These are phyloP conservation scores for Cephus sareptanus DNA, from an alignment of 2,888 invertebrate genomes.

Conservation along the genomic window DNA sequence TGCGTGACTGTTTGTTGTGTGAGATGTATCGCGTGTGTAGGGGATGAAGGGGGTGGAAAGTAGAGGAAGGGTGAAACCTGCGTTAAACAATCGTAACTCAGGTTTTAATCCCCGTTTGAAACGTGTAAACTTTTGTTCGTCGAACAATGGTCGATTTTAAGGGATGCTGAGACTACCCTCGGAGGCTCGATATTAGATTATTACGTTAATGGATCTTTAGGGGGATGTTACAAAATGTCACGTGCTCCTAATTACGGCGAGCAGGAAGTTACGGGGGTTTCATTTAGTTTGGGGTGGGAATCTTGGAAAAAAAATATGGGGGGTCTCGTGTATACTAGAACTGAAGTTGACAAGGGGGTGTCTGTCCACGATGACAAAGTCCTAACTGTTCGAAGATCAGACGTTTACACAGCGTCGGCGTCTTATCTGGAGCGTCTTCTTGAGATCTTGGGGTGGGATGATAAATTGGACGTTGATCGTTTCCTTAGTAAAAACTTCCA, in stretches of 20 bases:
- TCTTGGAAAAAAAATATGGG: neutral
- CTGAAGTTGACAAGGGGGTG: neutral
- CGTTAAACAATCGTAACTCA: conserved; percentile 6
- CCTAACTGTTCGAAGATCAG: neutral
- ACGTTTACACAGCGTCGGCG: neutral
- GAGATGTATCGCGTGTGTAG: neutral
- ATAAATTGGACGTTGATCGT: neutral
- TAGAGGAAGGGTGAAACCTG: neutral
- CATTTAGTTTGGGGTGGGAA: neutral
- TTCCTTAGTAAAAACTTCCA: neutral
- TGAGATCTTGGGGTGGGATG: neutral
- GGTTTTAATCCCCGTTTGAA: neutral
- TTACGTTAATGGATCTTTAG: neutral
- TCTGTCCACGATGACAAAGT: neutral
- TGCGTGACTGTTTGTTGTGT: neutral
- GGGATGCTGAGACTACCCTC: neutral
- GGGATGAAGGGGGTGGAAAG: neutral
- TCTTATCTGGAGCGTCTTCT: neutral
- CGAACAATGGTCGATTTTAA: neutral
- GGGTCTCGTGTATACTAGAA: neutral
- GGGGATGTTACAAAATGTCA: neutral
- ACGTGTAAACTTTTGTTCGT: neutral
- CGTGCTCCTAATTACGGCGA: neutral
- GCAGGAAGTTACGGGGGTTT: neutral
- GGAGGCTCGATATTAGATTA: neutral